Evolutionary conservation across 2,888 invertebrate genomes (phyloP), one percentile per base, ranked within the genome.

Genomic region (Fragum sueziense): DNA sequence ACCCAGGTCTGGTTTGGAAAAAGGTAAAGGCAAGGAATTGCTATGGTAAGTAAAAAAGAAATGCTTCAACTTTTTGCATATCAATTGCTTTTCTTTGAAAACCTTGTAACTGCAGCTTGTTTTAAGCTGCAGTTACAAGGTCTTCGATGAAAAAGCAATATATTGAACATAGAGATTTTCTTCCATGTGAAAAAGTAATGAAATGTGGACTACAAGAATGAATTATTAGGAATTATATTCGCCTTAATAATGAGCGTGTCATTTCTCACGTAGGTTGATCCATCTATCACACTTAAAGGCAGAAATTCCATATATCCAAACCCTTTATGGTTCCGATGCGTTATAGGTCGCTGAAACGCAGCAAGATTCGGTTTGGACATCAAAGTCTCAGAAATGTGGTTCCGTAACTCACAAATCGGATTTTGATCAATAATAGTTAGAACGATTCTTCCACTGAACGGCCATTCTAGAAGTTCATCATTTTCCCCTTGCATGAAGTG

Each of bases 271-370:
- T 96, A 97, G 0, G 96, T 96, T 84, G 95, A 95, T 17, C 74
- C 78, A 0, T 95, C 93, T 1, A 97, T 94, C 81, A 97, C 96
- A 73, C 95, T 78, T 0, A 97, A 94, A 2, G 95, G 95, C 0
- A 97, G 96, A 91, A 97, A 97, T 92, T 98, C 97, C 0, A 96
- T 95, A 89, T 97, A 98, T 0, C 98, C 98, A 91, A 97, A 98
- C 0, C 97, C 97, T 76, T 97, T 95, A 0, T 96, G 95, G 90
- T 97, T 97, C 54, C 97, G 95, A 72, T 96, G 95, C 3, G 95
- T 94, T 0, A 94, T 94, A 0, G 98, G 97, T 82, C 95, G 95
- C 90, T 96, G 95, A 91, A 98, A 98, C 0, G 98, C 97, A 73
- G 96, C 95, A 3, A 97, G 94, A 85, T 95, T 96, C 0, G 97